Base-by-base conservation (phyloP, 2,888 invertebrate species). In the Pandemis cinnamomeana region DNA sequence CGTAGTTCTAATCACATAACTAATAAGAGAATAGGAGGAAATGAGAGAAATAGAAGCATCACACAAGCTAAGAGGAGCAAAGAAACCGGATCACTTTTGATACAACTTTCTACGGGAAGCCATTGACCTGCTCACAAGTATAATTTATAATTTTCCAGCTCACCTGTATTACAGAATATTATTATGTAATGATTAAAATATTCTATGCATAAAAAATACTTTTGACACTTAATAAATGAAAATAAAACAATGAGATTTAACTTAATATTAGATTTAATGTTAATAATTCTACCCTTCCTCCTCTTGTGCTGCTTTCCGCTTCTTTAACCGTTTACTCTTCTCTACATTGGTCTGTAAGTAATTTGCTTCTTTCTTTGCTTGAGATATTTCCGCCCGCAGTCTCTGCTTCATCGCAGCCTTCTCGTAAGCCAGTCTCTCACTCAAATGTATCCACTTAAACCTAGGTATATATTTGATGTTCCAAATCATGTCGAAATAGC, bases 391-490 rank as follows among this genome's bases (percentile, higher is more conserved):
- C 0, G 97, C 96, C 78, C 97, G 93, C 77, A 99, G 89, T 84
- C 98, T 96, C 87, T 99, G 98, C 85, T 97, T 96, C 82, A 97
- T 96, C 0, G 98, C 97, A 27, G 98, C 98, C 86, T 96, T 96
- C 88, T 99, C 99, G 88, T 99, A 99, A 3, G 97, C 97, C 79
- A 99, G 93, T 80, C 99, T 95, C 91, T 99, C 99, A 86, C 97
- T 98, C 60, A 99, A 94, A 90, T 99, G 99, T 44, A 96, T 95
- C 99, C 99, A 99, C 91, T 99, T 99, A 87, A 99, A 99, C 79
- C 97, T 96, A 4, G 98, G 97, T 78, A 99, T 95, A 89, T 99
- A 99, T 89, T 99, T 99, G 78, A 99, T 97, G 85, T 97, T 98
- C 99, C 99, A 99, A 58, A 99, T 95, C 87, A 96, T 96, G 81